Conservation (phyloP, 2,797 vertebrate genomes). For the Enteromius afrohamiltoni region DNA sequence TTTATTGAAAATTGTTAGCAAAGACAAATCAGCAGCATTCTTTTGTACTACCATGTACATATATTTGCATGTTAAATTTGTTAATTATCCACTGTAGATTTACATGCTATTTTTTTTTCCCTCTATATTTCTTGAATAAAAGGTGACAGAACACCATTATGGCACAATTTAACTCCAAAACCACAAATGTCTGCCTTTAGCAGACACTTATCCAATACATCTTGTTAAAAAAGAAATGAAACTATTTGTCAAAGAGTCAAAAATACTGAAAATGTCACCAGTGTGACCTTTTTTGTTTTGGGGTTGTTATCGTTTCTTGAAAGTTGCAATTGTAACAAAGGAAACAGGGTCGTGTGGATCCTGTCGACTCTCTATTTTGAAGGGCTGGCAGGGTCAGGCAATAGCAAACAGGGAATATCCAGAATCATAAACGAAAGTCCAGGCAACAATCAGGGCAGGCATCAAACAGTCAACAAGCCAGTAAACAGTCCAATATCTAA, state of each 20-base stretch:
- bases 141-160: neutral
- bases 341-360: no score
- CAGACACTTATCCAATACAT: neutral
- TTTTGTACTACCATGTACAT: neutral
- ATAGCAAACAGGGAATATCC: no score
- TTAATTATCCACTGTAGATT: no score
- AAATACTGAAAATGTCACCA: neutral
- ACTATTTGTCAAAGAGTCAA: neutral
- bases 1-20: conserved; percentile 10
- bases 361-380: no score
- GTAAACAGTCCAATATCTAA: no score
- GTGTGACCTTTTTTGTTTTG: neutral
- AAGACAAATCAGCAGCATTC: neutral
- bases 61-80: no score
- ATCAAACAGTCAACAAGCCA: no score
- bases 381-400: no score
- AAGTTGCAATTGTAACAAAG: neutral
- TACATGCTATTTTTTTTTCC: no score
- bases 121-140: neutral
- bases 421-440: no score
- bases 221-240: neutral
- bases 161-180: neutral
- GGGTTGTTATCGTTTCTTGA: neutral
- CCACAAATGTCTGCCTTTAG: neutral
- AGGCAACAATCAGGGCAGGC: no score